Evolutionary conservation across 2,113 vertebrate genomes (phyloP), one percentile per base, ranked within the genome.

Genomic region (Semicossyphus pulcher): DNA sequence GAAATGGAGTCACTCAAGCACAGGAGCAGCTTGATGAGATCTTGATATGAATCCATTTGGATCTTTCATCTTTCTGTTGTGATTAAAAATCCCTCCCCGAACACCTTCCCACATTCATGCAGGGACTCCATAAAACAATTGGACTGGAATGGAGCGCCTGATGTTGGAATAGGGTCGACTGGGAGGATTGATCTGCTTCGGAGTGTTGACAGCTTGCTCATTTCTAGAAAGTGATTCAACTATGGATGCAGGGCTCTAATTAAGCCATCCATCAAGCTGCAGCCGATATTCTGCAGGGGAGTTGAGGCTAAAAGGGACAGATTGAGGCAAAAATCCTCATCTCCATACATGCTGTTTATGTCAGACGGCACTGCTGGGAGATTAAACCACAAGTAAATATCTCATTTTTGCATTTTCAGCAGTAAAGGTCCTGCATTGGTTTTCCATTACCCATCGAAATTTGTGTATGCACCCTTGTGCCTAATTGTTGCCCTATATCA

Each of bases 201-300:
- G 39, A 9, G 62, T 36, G 80, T 80, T 81, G 86, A 89, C 87
- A 79, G 84, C 84, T 74, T 81, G 76, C 80, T 88, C 74, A 74
- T 88, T 89, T 84, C 68, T 68, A 66, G 62, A 78, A 78, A 78
- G 59, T 64, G 77, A 85, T 85, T 87, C 68, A 72, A 80, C 63
- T 36, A 52, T 77, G 82, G 75, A 83, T 80, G 82, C 69, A 26
- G 68, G 14, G 64, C 57, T 77, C 47, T 91, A 87, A 90, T 91
- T 78, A 91, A 91, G 81, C 51, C 81, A 87, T 91, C 81, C 84
- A 85, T 92, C 91, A 89, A 64, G 61, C 45, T 44, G 34, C 48
- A 73, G 86, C 74, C 81, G 32, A 87, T 86, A 84, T 49, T 81
- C 37, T 60, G 65, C 61, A 12, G 56, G 45, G 77, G 62, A 71